These are phyloP conservation scores for Manis crassicaudata DNA, from an alignment of 2,797 vertebrate genomes.

Conservation along the genomic window DNA sequence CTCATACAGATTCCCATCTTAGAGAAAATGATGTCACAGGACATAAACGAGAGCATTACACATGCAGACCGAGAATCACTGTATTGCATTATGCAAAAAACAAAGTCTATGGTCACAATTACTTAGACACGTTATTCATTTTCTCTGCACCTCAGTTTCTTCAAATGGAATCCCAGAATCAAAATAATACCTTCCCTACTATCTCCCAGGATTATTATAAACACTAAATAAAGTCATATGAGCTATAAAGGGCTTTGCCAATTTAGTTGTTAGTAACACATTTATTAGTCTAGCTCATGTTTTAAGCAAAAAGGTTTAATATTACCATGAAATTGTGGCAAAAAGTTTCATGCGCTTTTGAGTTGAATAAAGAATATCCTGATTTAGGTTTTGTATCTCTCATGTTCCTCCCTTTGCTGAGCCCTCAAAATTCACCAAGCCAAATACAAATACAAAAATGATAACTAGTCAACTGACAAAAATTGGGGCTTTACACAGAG, in stretches of 20 bases:
- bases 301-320: not conserved
- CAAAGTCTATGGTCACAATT: not conserved
- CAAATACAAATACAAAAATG: not conserved
- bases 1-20: not conserved
- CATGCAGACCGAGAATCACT: not conserved
- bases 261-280: not conserved
- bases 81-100: not conserved
- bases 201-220: not conserved
- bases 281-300: not conserved
- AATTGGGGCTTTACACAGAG: not conserved
- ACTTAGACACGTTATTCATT: not conserved
- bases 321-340: not conserved
- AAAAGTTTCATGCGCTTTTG: not conserved
- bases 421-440: not conserved
- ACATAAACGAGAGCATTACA: not conserved
- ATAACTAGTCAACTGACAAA: not conserved
- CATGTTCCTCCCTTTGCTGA: not conserved
- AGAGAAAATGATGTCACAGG: not conserved
- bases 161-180: not conserved
- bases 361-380: not conserved
- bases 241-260: not conserved
- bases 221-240: not conserved
- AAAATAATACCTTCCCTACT: constrained; percentile 12
- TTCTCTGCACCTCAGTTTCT: not conserved
- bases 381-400: not conserved